Base-by-base conservation (phyloP, 2,797 vertebrate genomes). In the Capromys pilorides region DNA sequence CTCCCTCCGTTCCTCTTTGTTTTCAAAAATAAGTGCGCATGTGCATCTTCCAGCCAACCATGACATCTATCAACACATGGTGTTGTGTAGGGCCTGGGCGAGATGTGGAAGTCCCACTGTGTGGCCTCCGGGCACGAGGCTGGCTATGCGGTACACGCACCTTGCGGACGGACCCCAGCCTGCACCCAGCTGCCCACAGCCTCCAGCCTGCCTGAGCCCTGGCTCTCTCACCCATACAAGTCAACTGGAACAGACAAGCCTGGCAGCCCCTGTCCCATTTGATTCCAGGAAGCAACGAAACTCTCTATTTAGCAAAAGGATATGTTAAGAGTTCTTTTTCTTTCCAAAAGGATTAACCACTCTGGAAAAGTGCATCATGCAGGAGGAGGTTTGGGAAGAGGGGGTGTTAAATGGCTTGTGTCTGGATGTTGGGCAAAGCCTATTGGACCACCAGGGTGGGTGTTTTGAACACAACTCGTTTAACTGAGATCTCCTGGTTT, bases 101-200 rank as follows among this genome's bases (percentile, higher is more conserved):
- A 33, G 33, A 21, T 7, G 31, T 33, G 4, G 26, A 59, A 86
- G 71, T 6, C 31, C 31, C 59, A 7, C 1, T 0, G 8, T 39
- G 41, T 45, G 6, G 31, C 80, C 79, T 59, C 31, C 21, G 6
- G 0, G 0, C 3, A 4, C 2, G 9, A 22, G 13, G 36, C 24
- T 69, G 41, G 21, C 6, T n/a, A 67, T 24, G 39, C 3, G 1
- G 11, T 7, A 7, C 51, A 51, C 73, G 61, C 5, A 14, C 0
- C 19, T 39, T n/a, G n/a, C n/a, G n/a, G 62, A 28, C 49, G n/a
- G 64, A 36, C 61, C n/a, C 31, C 31, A 51, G 64, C n/a, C 33
- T 24, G 45, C 45, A 41, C 1, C 6, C 36, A 7, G 14, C 0
- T 64, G 18, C 11, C 21, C 45, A 18, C 5, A 57, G 22, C 8